Base-by-base conservation (phyloP, 2,113 vertebrate species). In the Mohoua ochrocephala region DNA sequence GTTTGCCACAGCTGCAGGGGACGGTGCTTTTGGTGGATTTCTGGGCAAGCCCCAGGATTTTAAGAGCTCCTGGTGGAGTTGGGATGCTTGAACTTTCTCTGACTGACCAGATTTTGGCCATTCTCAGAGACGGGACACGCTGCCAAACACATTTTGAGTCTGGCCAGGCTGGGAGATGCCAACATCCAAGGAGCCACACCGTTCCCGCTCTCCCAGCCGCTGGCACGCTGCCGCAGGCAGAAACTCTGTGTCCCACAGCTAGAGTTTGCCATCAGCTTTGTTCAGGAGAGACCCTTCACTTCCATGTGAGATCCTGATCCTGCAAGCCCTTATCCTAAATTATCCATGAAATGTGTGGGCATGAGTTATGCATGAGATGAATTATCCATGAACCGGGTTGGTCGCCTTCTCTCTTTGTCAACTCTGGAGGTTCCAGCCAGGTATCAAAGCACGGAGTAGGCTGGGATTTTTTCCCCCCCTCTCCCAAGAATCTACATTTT, bases 321-420 rank as follows among this genome's bases (percentile, higher is more conserved):
- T 93, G 65, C 85, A 92, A 94, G 69, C 61, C 95, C 84, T 95
- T 16, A 87, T 39, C 75, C 91, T 97, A 96, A 97, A 96, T 96
- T 96, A 97, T 96, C 95, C 95, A 97, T 94, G 95, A 97, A 95
- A 94, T n/a, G 39, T 82, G 69, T 79, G 87, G 68, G 30, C 74
- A 92, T 96, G 94, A 95, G 93, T 95, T 84, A 97, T 97, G 93
- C 87, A 97, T 97, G 91, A 96, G 86, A 95, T 97, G 94, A 96
- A 97, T 96, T 97, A 97, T 92, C 95, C 91, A 96, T 96, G 87
- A 95, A 37, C 37, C 4, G 9, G 64, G 52, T 78, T 81, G 95
- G 94, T 95, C 4, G 68, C 52, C 86, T 81, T 84, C 80, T 74
- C 82, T 68, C 88, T 87, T 91, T 89, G 83, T 91, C 94, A 95